Base-by-base conservation (phyloP, 2,113 vertebrate species). In the Nesoenas mayeri region DNA sequence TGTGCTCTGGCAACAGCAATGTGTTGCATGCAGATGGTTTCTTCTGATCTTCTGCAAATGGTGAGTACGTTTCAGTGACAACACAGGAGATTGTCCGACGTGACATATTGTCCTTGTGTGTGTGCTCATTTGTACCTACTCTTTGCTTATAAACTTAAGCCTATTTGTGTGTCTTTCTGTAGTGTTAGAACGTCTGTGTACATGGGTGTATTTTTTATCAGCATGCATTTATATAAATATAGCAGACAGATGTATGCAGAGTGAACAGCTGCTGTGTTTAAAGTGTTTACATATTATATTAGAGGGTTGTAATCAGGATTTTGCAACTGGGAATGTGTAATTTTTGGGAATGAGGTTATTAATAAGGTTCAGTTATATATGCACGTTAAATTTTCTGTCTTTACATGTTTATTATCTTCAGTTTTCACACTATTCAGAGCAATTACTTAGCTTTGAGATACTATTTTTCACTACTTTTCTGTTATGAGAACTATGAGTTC, bases 11-110 rank as follows among this genome's bases (percentile, higher is more conserved):
- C 99, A 95, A 99, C 99, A 2, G 99, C 99, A 61, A 99, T 99
- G 99, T 99, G 99, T 98, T 99, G 99, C 96, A 99, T 99, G 99
- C 99, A 99, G 98, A 99, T 99, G 99, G 99, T 99, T 91, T 99
- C 99, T 8, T 98, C 99, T n/a, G 99, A 99, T 92, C 98, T 99
- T 84, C 98, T 99, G 96, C 99, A 99, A 96, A 99, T 99, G 99
- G 99, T 99, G 97, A 99, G 99, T 98, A 95, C 38, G 42, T 66
- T 89, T 81, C 88, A 89, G 64, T 85, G 94, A 25, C 57, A 77
- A 2, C 82, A 60, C 34, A 56, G 69, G 65, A 25, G 51, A 40
- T 61, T 86, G 75, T 80, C 85, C 62, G 29, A 26, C 17, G 2
- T 9, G 54, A 5, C 54, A 6, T 34, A 5, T 42, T 80, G 86